These are phyloP conservation scores for Artibeus jamaicensis DNA, from an alignment of 2,797 vertebrate genomes.

Conservation along the genomic window DNA sequence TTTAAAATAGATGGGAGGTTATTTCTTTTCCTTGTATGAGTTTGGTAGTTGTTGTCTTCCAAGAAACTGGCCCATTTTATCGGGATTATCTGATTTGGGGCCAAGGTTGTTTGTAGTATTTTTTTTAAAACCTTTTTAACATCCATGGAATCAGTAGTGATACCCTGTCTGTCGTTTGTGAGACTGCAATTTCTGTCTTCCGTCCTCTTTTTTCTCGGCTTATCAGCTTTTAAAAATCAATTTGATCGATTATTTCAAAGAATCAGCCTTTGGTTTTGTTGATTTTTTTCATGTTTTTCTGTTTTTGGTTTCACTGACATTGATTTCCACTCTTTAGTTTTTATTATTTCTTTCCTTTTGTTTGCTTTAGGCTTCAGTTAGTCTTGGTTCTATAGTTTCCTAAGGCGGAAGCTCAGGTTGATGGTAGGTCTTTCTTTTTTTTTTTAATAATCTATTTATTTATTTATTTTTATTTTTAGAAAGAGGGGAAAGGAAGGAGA, in stretches of 20 bases:
- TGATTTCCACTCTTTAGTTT: neutral
- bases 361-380: neutral
- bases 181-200: neutral
- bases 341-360: neutral
- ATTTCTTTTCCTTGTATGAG: neutral
- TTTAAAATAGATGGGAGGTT: neutral
- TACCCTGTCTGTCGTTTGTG: neutral
- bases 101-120: neutral
- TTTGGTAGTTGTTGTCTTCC: neutral
- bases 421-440: neutral
- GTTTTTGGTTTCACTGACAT: neutral
- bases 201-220: neutral
- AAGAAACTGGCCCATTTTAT: neutral
- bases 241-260: neutral
- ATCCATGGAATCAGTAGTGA: neutral
- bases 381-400: neutral
- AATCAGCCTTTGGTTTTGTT: neutral
- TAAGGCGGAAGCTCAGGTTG: neutral
- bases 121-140: neutral
- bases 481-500: no score
- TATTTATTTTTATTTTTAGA: no score
- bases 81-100: neutral
- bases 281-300: neutral
- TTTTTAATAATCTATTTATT: no score
- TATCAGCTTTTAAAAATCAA: neutral